A percentile compares a stretch with the other conserved stretches of the same genome.
Evolutionary conservation across 2,113 vertebrate species (phyloP).

Genomic region (Todiramphus chloris): DNA sequence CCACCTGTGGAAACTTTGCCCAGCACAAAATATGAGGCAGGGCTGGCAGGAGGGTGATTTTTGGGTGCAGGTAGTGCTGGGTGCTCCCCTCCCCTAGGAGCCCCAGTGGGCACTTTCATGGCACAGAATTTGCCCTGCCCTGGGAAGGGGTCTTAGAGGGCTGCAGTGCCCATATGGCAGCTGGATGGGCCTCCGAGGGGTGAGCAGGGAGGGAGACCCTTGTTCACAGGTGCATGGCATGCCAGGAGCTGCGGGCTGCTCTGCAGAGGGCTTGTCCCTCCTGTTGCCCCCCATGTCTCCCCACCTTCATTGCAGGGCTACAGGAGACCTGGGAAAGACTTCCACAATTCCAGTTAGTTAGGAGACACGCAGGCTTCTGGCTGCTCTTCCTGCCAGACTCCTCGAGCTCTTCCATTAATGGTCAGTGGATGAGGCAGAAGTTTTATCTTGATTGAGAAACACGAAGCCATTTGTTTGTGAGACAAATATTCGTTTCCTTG

Average conservation of each 20-base stretch:
- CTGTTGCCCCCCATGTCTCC: neutral
- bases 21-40: accelerated
- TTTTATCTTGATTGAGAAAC: conserved; percentile 21
- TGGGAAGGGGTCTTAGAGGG: neutral
- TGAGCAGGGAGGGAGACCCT: neutral
- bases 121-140: neutral
- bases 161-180: neutral
- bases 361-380: neutral
- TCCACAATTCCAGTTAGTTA: neutral
- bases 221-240: accelerated
- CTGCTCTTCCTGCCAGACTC: neutral
- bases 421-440: neutral
- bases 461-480: neutral
- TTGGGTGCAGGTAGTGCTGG: accelerated
- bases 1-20: neutral
- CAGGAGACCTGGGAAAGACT: neutral
- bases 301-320: neutral
- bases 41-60: neutral
- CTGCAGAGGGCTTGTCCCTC: neutral
- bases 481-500: neutral
- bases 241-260: neutral
- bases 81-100: neutral
- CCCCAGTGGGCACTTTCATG: neutral
- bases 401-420: neutral
- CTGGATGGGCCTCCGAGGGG: neutral